Base-by-base conservation (phyloP, 1,140 invertebrate species). In the Drosophila littoralis region DNA sequence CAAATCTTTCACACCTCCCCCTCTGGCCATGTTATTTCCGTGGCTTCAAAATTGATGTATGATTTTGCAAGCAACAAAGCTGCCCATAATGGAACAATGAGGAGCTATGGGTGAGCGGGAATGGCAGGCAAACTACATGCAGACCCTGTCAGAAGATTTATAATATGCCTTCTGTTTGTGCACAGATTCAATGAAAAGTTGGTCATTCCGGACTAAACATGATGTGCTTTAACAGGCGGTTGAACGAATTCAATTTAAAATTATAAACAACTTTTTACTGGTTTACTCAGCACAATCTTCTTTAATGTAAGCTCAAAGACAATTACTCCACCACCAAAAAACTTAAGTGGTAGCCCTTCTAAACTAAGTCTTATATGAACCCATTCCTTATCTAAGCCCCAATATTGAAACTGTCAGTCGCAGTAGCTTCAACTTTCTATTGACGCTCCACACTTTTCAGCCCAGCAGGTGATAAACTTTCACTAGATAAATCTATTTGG, bases 1-100 rank as follows among this genome's bases (percentile, higher is more conserved):
- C 46, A 12, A 51, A 22, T 36, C 12, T 12, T 10, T 43, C 15
- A 8, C 43, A 4, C 46, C 48, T 52, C 77, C 32, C 35, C 12
- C 65, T 17, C 48, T 54, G 36, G 61, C 40, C 48, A 51, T 69
- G 81, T 64, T 70, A 75, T 61, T 86, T 81, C 75, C 66, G 83
- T 73, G 75, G 83, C 83, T 46, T 60, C 84, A 68, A 86, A 86
- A 88, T 86, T 86, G 83, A 86, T 88, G 79, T 79, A 88, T 86
- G 83, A 79, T 86, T 79, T 85, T 85, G 74, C 73, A 61, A 67
- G 76, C 61, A 28, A 38, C 46, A 65, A 64, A 55, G 58, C 46
- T 10, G 45, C 43, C 33, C 58, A 33, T 66, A 40, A 51, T 46
- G 46, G 61, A 52, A 33, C 57, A 28, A 22, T 12, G 50, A 28